Evolutionary conservation across 1,140 invertebrate species (phyloP).

Genomic region (Nasonia longicornis): DNA sequence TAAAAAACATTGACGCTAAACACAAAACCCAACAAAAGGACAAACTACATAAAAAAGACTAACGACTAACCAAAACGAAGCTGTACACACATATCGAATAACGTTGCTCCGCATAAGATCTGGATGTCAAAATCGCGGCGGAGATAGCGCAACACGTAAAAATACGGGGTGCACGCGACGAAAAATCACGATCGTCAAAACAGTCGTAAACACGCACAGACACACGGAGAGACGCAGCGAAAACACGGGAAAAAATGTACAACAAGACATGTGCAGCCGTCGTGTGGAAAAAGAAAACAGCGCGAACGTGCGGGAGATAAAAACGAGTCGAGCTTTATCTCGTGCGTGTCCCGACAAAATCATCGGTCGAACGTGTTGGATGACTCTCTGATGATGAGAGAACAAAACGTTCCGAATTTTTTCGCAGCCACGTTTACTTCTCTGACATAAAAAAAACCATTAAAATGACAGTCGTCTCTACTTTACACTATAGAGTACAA

Average conservation of each 20-base stretch:
- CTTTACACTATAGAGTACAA: neutral
- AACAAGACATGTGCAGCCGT: neutral
- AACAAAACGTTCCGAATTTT: neutral
- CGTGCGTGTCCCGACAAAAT: constrained; percentile 18
- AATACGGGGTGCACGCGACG: neutral
- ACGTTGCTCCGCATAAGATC: neutral
- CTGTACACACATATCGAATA: neutral
- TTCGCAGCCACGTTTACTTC: neutral
- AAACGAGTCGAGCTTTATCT: constrained; percentile 18
- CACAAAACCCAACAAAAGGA: neutral
- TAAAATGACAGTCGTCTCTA: neutral
- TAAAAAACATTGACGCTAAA: neutral
- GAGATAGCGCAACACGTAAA: neutral
- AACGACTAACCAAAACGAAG: neutral
- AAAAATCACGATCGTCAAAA: neutral
- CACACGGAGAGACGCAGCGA: neutral
- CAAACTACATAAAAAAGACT: neutral
- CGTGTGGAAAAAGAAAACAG: neutral
- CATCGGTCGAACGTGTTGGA: neutral
- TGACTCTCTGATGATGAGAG: neutral
- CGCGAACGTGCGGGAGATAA: constrained; percentile 13
- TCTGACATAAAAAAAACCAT: neutral
- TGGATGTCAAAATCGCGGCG: neutral
- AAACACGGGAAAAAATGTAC: neutral
- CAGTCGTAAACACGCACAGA: neutral